phyloP scores from a whole-genome alignment of 2,888 invertebrate genomes.

The Chironomus riparius region DNA sequence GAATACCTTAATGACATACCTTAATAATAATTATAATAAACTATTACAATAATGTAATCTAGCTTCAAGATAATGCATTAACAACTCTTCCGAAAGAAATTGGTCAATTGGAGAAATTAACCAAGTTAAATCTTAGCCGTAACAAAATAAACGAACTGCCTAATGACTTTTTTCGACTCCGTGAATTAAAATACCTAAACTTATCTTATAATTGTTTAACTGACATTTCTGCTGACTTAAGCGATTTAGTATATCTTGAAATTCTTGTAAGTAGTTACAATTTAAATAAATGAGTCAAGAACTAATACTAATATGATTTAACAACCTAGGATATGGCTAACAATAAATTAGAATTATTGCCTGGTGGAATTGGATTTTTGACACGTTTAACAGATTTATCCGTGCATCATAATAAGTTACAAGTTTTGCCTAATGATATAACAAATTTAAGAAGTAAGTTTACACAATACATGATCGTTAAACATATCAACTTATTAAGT shows the following conservation, averaged over 20 bases:
- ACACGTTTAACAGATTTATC: conserved; percentile 65
- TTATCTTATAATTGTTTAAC: conserved; percentile 65
- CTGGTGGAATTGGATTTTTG: conserved; percentile 74
- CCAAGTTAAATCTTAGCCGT: conserved; percentile 57
- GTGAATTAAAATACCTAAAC: conserved; percentile 60
- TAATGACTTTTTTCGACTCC: conserved; percentile 56
- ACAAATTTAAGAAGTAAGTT: conserved; percentile 69
- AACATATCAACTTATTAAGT: neutral
- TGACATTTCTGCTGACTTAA: conserved; percentile 59
- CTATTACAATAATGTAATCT: conserved; percentile 30
- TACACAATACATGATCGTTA: neutral
- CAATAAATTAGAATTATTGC: conserved; percentile 63
- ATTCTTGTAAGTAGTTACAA: conserved; percentile 49
- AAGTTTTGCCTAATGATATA: conserved; percentile 69
- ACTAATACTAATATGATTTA: conserved; percentile 17
- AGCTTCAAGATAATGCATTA: conserved; percentile 81
- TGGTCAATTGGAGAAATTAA: conserved; percentile 56
- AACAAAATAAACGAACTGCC: conserved; percentile 59
- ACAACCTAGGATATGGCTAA: conserved; percentile 64
- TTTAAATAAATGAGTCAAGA: neutral
- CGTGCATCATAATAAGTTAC: conserved; percentile 64
- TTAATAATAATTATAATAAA: no score
- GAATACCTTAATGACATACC: no score
- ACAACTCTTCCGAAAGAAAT: conserved; percentile 62
- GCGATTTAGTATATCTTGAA: conserved; percentile 70